phyloP scores from a whole-genome alignment of 2,888 invertebrate genomes.

The Lissocephala sabroskyi region DNA sequence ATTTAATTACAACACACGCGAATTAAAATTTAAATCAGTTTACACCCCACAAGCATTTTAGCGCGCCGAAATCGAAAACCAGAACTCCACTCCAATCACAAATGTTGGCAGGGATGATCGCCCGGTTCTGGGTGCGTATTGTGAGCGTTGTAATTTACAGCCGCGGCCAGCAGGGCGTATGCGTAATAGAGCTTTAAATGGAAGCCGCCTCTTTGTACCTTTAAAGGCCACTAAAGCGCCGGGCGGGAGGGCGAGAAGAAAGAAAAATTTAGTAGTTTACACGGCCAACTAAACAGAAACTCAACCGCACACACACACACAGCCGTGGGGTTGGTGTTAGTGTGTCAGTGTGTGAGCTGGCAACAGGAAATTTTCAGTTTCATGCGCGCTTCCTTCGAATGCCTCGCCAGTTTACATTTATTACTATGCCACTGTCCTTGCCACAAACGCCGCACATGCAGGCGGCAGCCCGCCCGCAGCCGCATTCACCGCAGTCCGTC shows the following conservation, averaged over 20 bases:
- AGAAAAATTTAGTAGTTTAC: constrained; percentile 57
- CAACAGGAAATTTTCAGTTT: constrained; percentile 56
- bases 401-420: constrained; percentile 40
- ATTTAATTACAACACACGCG: constrained; percentile 45
- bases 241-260: too few relatives aligned
- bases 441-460: background rate
- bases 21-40: constrained; percentile 47
- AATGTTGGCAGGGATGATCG: too few relatives aligned
- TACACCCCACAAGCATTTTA: too few relatives aligned
- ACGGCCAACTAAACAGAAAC: constrained; percentile 52
- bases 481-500: too few relatives aligned
- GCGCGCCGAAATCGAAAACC: too few relatives aligned
- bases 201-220: too few relatives aligned
- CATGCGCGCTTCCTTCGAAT: constrained; percentile 34
- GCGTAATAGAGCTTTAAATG: constrained; percentile 29
- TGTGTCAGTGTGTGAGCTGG: constrained; percentile 54
- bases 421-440: constrained; percentile 35
- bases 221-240: too few relatives aligned
- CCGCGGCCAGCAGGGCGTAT: constrained; percentile 15
- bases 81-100: too few relatives aligned
- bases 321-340: constrained; percentile 36
- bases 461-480: too few relatives aligned
- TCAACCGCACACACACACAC: background rate
- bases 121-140: background rate
- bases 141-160: constrained; percentile 24